Evolutionary conservation across 2,797 vertebrate species (phyloP).

Genomic region (Tangara arthus): DNA sequence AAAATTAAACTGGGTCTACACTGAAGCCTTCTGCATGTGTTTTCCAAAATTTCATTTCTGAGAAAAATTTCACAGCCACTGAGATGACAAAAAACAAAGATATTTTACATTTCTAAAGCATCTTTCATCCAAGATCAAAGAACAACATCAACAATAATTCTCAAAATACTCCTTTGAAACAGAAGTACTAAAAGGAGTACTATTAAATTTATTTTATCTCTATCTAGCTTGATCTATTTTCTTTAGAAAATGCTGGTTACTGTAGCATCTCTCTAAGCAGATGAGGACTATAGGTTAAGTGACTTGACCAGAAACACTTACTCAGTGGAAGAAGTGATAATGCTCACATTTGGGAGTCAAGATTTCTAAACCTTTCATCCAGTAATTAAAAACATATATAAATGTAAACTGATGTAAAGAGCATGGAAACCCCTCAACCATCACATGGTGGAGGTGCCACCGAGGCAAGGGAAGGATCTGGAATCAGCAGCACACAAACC

Average conservation of each 20-base stretch:
- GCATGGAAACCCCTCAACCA: background rate
- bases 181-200: conserved; percentile 17
- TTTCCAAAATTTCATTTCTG: conserved; percentile 23
- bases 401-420: background rate
- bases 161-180: conserved; percentile 46
- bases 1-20: background rate
- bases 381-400: background rate
- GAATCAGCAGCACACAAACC: background rate
- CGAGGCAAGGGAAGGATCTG: background rate
- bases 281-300: background rate
- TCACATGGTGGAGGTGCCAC: background rate
- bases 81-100: conserved; percentile 47
- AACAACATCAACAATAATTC: conserved; percentile 24
- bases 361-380: background rate
- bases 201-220: conserved; percentile 38
- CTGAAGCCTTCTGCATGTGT: background rate
- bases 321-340: background rate
- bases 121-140: conserved; percentile 66
- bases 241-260: conserved; percentile 11
- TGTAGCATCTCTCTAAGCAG: background rate
- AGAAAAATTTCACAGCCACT: conserved; percentile 31
- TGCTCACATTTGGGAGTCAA: background rate
- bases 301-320: conserved; percentile 13
- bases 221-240: conserved; percentile 31
- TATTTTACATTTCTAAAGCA: conserved; percentile 64